These are phyloP conservation scores for Parnassius orleans DNA, from an alignment of 2,888 invertebrate genomes.

Conservation along the genomic window DNA sequence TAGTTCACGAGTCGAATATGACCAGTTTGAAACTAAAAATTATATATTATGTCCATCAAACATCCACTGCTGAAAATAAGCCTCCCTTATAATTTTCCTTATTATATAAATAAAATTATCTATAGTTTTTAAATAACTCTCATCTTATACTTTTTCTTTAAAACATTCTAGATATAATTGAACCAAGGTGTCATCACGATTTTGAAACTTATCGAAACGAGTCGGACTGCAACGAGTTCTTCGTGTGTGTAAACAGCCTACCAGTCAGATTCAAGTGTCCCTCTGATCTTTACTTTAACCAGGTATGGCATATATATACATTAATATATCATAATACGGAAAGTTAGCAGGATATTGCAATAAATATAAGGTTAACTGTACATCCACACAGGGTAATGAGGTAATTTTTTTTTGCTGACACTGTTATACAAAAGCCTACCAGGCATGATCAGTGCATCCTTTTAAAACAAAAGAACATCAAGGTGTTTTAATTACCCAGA, in stretches of 20 bases:
- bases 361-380: slow-evolving; percentile 19
- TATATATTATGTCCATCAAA: no score
- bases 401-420: not conserved
- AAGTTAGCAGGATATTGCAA: slow-evolving; percentile 8
- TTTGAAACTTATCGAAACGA: slow-evolving; percentile 83
- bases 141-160: no score
- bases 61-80: no score
- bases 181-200: slow-evolving; percentile 72
- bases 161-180: slow-evolving; percentile 31
- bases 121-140: no score
- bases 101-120: no score
- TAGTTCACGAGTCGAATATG: no score
- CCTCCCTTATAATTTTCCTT: no score
- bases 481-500: no score
- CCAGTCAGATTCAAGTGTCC: slow-evolving; percentile 84
- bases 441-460: no score
- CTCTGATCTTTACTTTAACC: slow-evolving; percentile 81
- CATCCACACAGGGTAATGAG: slow-evolving; percentile 17
- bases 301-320: slow-evolving; percentile 58
- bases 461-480: no score
- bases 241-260: slow-evolving; percentile 80
- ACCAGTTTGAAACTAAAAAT: no score
- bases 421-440: no score
- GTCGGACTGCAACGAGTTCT: slow-evolving; percentile 83
- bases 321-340: not conserved